These are phyloP conservation scores for Ceyx margarethae DNA, from an alignment of 2,113 vertebrate genomes.

Conservation along the genomic window DNA sequence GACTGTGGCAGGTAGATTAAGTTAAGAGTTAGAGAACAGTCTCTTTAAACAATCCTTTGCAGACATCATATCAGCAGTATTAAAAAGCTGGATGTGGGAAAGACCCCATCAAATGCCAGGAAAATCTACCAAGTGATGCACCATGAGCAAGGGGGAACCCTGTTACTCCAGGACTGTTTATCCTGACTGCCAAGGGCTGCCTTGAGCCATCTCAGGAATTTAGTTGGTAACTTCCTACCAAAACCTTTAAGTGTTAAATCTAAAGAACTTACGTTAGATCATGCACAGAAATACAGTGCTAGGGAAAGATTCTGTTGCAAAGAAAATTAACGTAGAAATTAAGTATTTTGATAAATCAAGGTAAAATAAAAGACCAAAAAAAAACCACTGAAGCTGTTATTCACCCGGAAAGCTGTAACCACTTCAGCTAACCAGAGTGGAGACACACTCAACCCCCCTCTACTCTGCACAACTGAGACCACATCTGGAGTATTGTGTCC, in stretches of 20 bases:
- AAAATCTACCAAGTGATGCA: not conserved
- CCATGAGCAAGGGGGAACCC: not conserved
- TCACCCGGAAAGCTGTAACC: not conserved
- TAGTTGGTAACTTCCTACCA: not conserved
- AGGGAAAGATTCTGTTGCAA: not conserved
- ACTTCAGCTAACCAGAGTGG: not conserved
- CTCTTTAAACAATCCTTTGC: not conserved
- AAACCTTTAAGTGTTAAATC: not conserved
- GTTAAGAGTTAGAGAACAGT: not conserved
- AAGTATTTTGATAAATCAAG: not conserved
- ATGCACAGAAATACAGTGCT: not conserved
- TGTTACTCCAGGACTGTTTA: not conserved
- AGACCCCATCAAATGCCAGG: not conserved
- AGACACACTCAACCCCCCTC: not conserved
- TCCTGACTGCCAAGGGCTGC: not conserved
- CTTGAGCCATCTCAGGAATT: not conserved
- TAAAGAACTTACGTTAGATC: not conserved
- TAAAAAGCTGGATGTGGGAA: not conserved
- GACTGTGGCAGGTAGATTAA: rapidly evolving
- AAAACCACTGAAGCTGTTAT: not conserved
- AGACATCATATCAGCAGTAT: rapidly evolving
- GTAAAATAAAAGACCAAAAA: not conserved
- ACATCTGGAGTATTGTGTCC: too few relatives aligned
- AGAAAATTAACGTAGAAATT: not conserved
- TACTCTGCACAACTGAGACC: too few relatives aligned